Conservation (phyloP, 1,140 invertebrate species). For the Wasmannia auropunctata region DNA sequence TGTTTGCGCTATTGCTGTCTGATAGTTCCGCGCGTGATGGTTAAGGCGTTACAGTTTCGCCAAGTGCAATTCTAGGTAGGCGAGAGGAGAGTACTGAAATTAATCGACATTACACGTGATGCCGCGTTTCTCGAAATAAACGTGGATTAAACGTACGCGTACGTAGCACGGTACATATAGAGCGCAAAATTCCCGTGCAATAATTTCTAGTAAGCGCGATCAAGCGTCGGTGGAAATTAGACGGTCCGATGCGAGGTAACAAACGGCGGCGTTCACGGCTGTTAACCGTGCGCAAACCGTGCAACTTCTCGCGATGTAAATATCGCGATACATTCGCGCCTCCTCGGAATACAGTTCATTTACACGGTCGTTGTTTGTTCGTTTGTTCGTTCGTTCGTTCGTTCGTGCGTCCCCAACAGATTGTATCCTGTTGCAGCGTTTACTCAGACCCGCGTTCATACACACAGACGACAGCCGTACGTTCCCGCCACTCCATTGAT, state of each 20-base stretch:
- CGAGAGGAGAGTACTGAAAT: neutral
- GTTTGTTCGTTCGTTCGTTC: conserved; percentile 15
- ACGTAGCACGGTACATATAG: neutral
- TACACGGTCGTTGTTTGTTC: conserved; percentile 14
- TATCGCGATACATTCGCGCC: neutral
- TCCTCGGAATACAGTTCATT: neutral
- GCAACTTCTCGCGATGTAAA: neutral
- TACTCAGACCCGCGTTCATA: neutral
- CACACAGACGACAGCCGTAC: neutral
- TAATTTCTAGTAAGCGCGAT: neutral
- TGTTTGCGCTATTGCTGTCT: neutral
- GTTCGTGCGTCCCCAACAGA: neutral
- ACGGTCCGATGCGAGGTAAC: neutral
- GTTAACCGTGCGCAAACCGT: neutral
- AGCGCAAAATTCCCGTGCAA: neutral
- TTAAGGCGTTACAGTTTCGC: neutral
- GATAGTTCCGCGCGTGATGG: neutral
- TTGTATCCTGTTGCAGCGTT: conserved; percentile 21
- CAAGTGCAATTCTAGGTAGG: neutral
- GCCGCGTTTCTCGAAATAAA: neutral
- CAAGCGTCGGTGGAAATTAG: neutral
- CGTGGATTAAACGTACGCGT: neutral
- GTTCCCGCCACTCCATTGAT: conserved; percentile 59
- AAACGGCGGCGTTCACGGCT: neutral
- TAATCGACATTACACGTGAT: neutral